A percentile compares a stretch with the other conserved stretches of the same genome.
These are phyloP conservation scores for Anableps anableps DNA, from an alignment of 2,797 vertebrate genomes.

Conservation along the genomic window DNA sequence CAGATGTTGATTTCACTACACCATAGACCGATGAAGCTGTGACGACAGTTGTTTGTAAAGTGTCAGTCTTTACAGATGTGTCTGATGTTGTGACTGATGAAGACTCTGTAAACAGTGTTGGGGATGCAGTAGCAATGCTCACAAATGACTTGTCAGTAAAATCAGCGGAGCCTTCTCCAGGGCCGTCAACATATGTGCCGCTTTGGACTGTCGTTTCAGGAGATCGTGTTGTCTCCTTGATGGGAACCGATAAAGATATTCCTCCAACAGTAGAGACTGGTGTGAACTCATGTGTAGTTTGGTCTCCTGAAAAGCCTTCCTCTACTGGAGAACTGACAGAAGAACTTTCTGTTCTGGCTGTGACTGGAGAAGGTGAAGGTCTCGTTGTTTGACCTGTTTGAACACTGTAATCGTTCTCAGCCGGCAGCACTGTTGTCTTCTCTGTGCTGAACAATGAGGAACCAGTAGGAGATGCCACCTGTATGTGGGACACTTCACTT, in stretches of 20 bases:
- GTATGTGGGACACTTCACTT: background rate
- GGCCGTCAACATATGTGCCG: no score
- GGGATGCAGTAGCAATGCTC: no score
- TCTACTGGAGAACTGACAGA: background rate
- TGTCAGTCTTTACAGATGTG: background rate
- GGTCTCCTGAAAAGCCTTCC: background rate
- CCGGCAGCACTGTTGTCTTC: background rate
- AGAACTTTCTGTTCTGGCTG: background rate
- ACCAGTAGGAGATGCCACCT: no score
- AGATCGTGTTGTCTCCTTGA: no score
- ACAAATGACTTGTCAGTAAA: no score
- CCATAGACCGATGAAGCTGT: slow-evolving; percentile 17
- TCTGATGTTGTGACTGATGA: background rate
- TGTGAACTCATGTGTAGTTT: no score
- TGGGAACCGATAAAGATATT: no score
- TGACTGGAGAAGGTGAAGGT: background rate
- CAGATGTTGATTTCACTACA: slow-evolving; percentile 22
- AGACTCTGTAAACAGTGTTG: background rate
- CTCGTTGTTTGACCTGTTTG: no score
- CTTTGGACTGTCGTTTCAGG: no score
- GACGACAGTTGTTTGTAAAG: background rate
- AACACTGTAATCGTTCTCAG: background rate
- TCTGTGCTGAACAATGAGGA: no score
- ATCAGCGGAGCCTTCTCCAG: no score
- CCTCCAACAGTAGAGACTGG: no score